phyloP scores from a whole-genome alignment of 2,888 invertebrate genomes.

The Clitarchus hookeri region DNA sequence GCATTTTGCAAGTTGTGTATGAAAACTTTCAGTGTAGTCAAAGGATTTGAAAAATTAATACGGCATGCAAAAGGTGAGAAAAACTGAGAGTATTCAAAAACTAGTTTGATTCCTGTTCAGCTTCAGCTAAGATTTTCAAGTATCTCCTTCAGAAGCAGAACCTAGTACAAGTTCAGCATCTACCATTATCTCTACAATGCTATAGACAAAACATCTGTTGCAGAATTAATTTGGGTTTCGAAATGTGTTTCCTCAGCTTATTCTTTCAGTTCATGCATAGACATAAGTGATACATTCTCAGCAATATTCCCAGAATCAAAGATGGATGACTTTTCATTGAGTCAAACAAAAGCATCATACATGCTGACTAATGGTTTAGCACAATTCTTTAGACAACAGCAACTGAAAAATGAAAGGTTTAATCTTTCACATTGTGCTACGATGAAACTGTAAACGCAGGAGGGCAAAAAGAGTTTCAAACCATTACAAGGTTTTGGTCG shows the following conservation, averaged over 20 bases:
- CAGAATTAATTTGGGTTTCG: not conserved
- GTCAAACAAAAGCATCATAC: too few relatives aligned
- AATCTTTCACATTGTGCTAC: too few relatives aligned
- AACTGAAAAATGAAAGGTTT: too few relatives aligned
- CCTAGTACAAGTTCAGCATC: not conserved
- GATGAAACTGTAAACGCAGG: too few relatives aligned
- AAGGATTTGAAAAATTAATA: not conserved
- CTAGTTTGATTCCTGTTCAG: not conserved
- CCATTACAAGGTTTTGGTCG: too few relatives aligned
- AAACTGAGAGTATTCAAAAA: not conserved
- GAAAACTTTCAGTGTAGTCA: not conserved
- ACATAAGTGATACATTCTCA: not conserved
- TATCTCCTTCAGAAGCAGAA: not conserved
- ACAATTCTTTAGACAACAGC: too few relatives aligned
- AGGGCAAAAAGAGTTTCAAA: too few relatives aligned
- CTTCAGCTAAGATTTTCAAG: not conserved
- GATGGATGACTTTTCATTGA: too few relatives aligned
- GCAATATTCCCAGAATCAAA: too few relatives aligned
- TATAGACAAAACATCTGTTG: not conserved
- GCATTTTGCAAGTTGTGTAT: not conserved
- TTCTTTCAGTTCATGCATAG: not conserved
- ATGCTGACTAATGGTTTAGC: too few relatives aligned
- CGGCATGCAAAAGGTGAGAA: conserved; percentile 7
- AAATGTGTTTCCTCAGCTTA: not conserved
- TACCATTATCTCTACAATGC: not conserved